A percentile compares a stretch with the other conserved stretches of the same genome.
Evolutionary conservation across 35 echinoderm and acorn worm species (phyloP).

Genomic region (Heliocidaris tuberculata): DNA sequence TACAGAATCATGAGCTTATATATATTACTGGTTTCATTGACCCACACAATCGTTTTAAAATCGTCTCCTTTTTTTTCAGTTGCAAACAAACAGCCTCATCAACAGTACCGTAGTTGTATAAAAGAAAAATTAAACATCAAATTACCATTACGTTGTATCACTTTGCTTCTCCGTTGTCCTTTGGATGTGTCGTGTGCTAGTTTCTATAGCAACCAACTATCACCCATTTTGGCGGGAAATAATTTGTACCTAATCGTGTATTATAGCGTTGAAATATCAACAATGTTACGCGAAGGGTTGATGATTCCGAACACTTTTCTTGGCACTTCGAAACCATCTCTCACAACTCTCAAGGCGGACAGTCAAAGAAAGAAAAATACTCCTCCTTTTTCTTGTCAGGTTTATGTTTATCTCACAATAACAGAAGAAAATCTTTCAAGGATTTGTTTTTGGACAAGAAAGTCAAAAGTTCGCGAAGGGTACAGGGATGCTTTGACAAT

Average conservation of each 20-base stretch:
- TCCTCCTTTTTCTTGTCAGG: background rate
- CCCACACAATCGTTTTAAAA: too few relatives aligned
- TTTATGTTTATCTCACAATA: background rate
- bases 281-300: background rate
- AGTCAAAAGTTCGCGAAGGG: background rate
- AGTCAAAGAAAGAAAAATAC: background rate
- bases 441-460: background rate
- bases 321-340: background rate
- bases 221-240: background rate
- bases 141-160: too few relatives aligned
- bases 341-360: background rate
- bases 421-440: background rate
- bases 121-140: too few relatives aligned
- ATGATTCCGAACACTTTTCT: background rate
- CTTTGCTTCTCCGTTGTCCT: background rate
- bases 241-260: background rate
- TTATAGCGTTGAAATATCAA: background rate
- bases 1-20: too few relatives aligned
- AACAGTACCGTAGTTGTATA: too few relatives aligned
- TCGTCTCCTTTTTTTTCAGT: too few relatives aligned
- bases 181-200: background rate
- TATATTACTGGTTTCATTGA: too few relatives aligned
- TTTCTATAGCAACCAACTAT: background rate
- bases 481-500: background rate
- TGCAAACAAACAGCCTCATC: too few relatives aligned